These are phyloP conservation scores for Pterostichus niger DNA, from an alignment of 2,888 invertebrate genomes.

Conservation along the genomic window DNA sequence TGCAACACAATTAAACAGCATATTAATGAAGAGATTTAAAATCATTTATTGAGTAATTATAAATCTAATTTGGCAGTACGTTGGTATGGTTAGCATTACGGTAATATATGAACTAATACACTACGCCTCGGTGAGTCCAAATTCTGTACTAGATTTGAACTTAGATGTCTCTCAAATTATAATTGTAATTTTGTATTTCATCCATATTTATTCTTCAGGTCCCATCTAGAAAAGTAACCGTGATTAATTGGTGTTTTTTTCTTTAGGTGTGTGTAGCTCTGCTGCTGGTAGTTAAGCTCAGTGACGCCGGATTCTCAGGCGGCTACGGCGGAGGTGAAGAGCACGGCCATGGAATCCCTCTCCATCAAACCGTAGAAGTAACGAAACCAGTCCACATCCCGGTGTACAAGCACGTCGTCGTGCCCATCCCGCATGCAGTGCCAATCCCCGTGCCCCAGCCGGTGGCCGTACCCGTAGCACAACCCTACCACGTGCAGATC, in stretches of 20 bases:
- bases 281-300: conserved; percentile 70
- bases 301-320: conserved; percentile 73
- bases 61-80: no score
- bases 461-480: conserved; percentile 79
- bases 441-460: conserved; percentile 80
- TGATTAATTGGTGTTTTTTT: conserved; percentile 21
- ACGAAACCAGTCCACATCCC: conserved; percentile 82
- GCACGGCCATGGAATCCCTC: conserved; percentile 76
- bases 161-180: no score
- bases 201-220: no score
- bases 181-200: no score
- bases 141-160: no score
- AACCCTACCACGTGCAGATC: conserved; percentile 74
- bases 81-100: no score
- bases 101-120: no score
- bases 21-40: no score
- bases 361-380: conserved; percentile 84
- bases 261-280: conserved; percentile 73
- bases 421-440: conserved; percentile 76
- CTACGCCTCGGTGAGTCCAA: no score
- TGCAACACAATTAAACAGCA: no score
- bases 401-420: conserved; percentile 78
- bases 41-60: no score
- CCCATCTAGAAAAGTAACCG: no score
- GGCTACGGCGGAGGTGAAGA: conserved; percentile 76